Conservation (phyloP, 2,797 vertebrate genomes). For the Melanotaenia boesemani region DNA sequence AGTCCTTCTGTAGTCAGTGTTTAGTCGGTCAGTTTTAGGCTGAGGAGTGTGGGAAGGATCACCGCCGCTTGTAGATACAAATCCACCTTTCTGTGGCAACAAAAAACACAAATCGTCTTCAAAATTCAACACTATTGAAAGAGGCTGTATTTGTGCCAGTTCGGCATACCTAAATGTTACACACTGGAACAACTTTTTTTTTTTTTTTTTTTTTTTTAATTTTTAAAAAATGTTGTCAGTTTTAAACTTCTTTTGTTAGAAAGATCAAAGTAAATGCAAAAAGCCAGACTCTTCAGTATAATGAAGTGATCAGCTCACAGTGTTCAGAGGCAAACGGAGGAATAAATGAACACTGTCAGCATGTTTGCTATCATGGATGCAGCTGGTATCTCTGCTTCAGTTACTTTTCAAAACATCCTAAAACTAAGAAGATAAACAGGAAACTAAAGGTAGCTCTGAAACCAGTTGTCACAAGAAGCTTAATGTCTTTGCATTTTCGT, state of each 20-base stretch:
- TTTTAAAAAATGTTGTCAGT: not conserved
- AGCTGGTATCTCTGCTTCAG: not conserved
- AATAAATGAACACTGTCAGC: not conserved
- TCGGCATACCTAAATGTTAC: not conserved
- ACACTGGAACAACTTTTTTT: not conserved
- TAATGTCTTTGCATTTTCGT: slow-evolving; percentile 11
- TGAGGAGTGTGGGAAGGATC: not conserved
- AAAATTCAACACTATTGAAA: not conserved
- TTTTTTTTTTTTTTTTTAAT: not conserved
- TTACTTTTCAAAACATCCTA: not conserved
- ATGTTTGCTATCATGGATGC: not conserved
- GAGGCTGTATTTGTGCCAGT: not conserved
- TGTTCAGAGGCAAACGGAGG: slow-evolving; percentile 8
- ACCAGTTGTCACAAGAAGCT: not conserved
- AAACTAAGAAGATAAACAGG: not conserved
- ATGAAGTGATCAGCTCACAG: slow-evolving; percentile 3
- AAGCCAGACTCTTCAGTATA: not conserved
- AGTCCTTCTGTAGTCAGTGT: no score
- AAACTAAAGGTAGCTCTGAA: not conserved
- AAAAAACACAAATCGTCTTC: not conserved
- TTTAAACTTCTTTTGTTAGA: not conserved
- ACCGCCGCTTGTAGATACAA: not conserved
- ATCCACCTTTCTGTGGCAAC: not conserved
- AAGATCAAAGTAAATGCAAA: not conserved
- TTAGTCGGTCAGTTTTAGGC: not conserved